Conservation (phyloP, 2,888 invertebrate genomes). For the Andrena marginata region DNA sequence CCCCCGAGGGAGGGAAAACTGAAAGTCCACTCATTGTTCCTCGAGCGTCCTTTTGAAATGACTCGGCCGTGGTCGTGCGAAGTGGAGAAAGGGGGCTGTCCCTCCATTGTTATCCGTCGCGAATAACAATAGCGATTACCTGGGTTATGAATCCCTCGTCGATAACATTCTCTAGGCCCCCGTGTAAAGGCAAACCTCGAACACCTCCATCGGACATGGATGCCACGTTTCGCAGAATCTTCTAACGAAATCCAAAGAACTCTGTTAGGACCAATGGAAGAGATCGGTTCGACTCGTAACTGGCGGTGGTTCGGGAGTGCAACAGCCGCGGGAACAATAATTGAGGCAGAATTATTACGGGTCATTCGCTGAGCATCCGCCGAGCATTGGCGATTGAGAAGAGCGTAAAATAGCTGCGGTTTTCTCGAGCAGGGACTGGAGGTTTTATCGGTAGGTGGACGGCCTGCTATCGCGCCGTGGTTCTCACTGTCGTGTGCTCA, state of each 20-base stretch:
- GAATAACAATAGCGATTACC: slow-evolving; percentile 44
- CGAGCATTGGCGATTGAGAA: slow-evolving; percentile 33
- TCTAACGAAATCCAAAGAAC: not conserved
- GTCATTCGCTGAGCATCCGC: slow-evolving; percentile 48
- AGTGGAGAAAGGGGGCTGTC: not conserved
- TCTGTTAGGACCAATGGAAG: no score
- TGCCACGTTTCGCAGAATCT: no score
- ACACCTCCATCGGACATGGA: not conserved
- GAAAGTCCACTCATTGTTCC: slow-evolving; percentile 28
- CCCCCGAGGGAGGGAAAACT: not conserved
- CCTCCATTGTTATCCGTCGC: slow-evolving; percentile 23
- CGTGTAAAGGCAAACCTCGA: not conserved
- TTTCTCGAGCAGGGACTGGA: slow-evolving; percentile 46
- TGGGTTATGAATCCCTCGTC: not conserved
- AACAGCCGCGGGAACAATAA: slow-evolving; percentile 21
- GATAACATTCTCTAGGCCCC: not conserved
- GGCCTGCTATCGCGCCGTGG: slow-evolving; percentile 79
- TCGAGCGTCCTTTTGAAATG: slow-evolving; percentile 18
- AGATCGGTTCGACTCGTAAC: no score
- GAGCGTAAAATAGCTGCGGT: slow-evolving; percentile 51
- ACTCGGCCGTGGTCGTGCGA: not conserved
- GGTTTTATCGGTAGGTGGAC: slow-evolving; percentile 81
- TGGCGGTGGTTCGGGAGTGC: not conserved
- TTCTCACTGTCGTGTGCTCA: slow-evolving; percentile 61
- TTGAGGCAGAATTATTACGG: slow-evolving; percentile 47